Evolutionary conservation across 2,888 invertebrate species (phyloP).

Genomic region (Oligia latruncula): DNA sequence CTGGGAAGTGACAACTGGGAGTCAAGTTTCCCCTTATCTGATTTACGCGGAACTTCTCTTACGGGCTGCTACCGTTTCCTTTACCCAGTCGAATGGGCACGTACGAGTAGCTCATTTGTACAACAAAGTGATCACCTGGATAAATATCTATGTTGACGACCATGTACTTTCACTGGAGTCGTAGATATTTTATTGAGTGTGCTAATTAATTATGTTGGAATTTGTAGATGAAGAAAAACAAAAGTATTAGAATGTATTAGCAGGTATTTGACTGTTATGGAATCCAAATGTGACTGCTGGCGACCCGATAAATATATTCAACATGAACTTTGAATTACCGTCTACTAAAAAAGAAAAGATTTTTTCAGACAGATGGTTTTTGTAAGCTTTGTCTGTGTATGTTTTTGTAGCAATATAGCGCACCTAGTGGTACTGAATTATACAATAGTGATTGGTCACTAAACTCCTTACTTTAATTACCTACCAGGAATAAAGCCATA

Average conservation of each 20-base stretch:
- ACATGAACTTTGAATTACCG: not conserved
- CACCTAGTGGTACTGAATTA: not conserved
- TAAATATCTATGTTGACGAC: not conserved
- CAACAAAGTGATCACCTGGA: slow-evolving; percentile 48
- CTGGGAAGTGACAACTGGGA: slow-evolving; percentile 2
- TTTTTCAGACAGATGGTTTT: too few species aligned
- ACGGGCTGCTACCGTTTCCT: slow-evolving; percentile 18
- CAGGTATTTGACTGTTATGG: not conserved
- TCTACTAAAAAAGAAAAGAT: not conserved
- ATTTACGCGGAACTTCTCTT: slow-evolving; percentile 22
- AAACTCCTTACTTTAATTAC: not conserved
- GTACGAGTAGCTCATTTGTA: slow-evolving; percentile 49
- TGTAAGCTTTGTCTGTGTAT: not conserved
- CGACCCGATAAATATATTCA: not conserved
- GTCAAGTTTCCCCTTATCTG: slow-evolving; percentile 8
- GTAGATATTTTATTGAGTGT: not conserved
- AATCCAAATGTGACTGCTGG: not conserved
- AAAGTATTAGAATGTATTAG: not conserved
- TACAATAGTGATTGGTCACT: not conserved
- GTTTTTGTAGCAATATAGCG: not conserved
- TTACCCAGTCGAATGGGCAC: slow-evolving; percentile 53
- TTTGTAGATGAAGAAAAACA: slow-evolving; percentile 3
- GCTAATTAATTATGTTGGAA: slow-evolving; percentile 11
- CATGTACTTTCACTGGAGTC: slow-evolving; percentile 17
- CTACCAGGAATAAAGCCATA: not conserved